These are phyloP conservation scores for Struthio camelus DNA, from an alignment of 2,113 vertebrate species.

Conservation along the genomic window DNA sequence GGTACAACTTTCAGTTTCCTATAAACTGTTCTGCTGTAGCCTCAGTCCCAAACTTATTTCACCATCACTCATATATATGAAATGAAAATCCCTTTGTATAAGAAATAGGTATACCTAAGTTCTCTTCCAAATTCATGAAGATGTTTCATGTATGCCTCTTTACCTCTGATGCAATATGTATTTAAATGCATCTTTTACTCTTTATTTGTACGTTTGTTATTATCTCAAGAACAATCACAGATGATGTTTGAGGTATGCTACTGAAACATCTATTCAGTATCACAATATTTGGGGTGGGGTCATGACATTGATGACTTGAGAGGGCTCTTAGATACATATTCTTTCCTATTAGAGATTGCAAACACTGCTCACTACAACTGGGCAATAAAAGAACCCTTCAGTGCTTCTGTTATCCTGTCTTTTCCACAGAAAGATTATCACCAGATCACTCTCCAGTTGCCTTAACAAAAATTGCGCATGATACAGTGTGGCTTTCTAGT, in stretches of 20 bases:
- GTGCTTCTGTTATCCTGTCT: too few relatives aligned
- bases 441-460: too few relatives aligned
- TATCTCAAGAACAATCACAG: not conserved
- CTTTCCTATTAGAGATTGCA: too few relatives aligned
- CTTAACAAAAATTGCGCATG: too few relatives aligned
- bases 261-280: not conserved
- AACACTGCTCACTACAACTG: too few relatives aligned
- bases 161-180: not conserved
- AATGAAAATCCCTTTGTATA: not conserved
- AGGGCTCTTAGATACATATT: not conserved
- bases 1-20: not conserved
- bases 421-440: too few relatives aligned
- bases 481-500: too few relatives aligned
- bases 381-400: too few relatives aligned
- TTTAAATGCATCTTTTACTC: not conserved
- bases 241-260: not conserved
- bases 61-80: not conserved
- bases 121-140: not conserved
- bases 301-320: too few relatives aligned
- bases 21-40: not conserved
- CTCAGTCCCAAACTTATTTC: not conserved
- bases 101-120: not conserved
- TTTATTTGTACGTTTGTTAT: not conserved
- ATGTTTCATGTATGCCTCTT: not conserved
- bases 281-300: too few relatives aligned